phyloP scores from a whole-genome alignment of 2,888 invertebrate genomes.

The Pheosia tremula region DNA sequence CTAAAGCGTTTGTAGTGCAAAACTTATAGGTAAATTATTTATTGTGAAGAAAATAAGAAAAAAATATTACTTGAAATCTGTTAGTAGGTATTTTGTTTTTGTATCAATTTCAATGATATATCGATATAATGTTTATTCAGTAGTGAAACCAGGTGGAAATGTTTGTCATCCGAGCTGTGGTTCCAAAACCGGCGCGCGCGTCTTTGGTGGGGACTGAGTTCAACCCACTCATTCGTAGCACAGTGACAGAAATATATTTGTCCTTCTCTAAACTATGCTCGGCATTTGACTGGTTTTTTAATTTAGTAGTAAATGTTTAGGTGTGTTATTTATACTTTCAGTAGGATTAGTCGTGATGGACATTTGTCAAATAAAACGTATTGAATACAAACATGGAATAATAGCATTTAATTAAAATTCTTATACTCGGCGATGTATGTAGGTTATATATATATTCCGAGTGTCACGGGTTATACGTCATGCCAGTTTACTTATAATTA shows the following conservation, averaged over 20 bases:
- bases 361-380: conserved; percentile 22
- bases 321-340: conserved; percentile 30
- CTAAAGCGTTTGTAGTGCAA: neutral
- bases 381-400: conserved; percentile 2
- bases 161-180: conserved; percentile 72
- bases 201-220: conserved; percentile 69
- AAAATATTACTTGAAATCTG: neutral
- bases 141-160: conserved; percentile 36
- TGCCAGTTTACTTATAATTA: too few relatives aligned
- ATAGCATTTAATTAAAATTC: conserved; percentile 5
- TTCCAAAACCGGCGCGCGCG: conserved; percentile 74
- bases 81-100: neutral
- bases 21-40: neutral
- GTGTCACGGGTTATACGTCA: too few relatives aligned
- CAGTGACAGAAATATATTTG: conserved; percentile 59
- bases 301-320: conserved; percentile 40
- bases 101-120: conserved; percentile 9
- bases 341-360: conserved; percentile 28
- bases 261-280: conserved; percentile 63
- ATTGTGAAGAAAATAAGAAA: neutral
- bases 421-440: neutral
- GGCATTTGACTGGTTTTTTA: conserved; percentile 45
- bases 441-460: neutral
- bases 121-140: conserved; percentile 27
- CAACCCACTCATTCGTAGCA: conserved; percentile 66